Conservation (phyloP, 2,113 vertebrate genomes). For the Sphyrna mokarran region DNA sequence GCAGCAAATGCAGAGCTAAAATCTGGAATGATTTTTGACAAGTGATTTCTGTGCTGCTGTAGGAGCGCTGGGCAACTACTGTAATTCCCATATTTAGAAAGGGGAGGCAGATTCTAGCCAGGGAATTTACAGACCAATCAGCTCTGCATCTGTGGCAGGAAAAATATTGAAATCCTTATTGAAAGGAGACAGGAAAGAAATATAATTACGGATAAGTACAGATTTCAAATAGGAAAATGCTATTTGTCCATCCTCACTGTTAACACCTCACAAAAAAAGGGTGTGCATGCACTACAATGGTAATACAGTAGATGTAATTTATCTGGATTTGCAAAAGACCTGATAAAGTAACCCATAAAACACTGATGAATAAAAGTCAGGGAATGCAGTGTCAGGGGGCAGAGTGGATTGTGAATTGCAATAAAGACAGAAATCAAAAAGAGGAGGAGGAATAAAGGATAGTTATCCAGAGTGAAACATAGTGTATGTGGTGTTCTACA, state of each 20-base stretch:
- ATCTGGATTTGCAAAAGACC: not conserved
- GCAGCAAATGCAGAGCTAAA: not conserved
- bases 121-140: not conserved
- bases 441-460: too few species aligned
- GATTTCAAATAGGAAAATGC: not conserved
- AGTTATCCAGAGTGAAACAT: not conserved
- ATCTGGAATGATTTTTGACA: not conserved
- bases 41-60: not conserved
- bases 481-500: not conserved
- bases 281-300: too few species aligned
- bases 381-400: not conserved
- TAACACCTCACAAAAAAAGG: too few species aligned
- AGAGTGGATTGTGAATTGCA: not conserved
- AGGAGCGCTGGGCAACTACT: too few species aligned
- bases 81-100: not conserved
- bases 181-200: not conserved
- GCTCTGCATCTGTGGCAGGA: not conserved
- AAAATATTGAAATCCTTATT: not conserved
- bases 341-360: too few species aligned
- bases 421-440: not conserved
- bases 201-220: not conserved
- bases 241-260: too few species aligned
- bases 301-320: not conserved
- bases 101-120: not conserved
- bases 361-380: too few species aligned